These are phyloP conservation scores for Amphipyra berbera DNA, from an alignment of 2,888 invertebrate genomes.

Conservation along the genomic window DNA sequence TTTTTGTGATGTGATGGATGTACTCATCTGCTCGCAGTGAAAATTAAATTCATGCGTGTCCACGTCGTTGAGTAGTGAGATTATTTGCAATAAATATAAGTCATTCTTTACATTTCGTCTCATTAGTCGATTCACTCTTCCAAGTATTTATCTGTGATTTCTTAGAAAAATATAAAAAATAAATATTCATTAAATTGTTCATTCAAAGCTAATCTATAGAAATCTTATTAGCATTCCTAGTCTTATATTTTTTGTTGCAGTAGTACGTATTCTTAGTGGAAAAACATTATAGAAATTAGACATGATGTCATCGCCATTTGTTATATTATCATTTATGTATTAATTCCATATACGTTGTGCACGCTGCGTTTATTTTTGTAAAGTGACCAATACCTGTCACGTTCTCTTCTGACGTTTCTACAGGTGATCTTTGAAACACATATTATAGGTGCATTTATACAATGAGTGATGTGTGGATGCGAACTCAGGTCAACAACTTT, in stretches of 20 bases:
- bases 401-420: slow-evolving; percentile 18
- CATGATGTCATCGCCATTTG: slow-evolving; percentile 60
- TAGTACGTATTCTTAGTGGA: slow-evolving; percentile 38
- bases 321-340: slow-evolving; percentile 39
- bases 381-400: slow-evolving; percentile 27
- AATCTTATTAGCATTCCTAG: slow-evolving; percentile 40
- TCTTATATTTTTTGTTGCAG: slow-evolving; percentile 38
- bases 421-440: slow-evolving; percentile 33
- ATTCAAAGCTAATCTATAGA: slow-evolving; percentile 24
- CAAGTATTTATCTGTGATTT: slow-evolving; percentile 12
- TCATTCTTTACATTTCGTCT: slow-evolving; percentile 5
- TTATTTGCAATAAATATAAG: slow-evolving; percentile 14
- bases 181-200: not conserved
- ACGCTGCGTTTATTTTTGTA: slow-evolving; percentile 24
- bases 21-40: slow-evolving; percentile 25
- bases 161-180: slow-evolving; percentile 5
- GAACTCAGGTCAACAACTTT: slow-evolving; percentile 72
- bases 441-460: slow-evolving; percentile 36
- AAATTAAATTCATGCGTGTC: slow-evolving; percentile 17
- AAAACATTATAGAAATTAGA: slow-evolving; percentile 55
- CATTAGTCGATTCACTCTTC: slow-evolving; percentile 22
- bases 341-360: slow-evolving; percentile 34
- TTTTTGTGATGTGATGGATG: slow-evolving; percentile 33
- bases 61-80: slow-evolving; percentile 19
- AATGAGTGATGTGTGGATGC: slow-evolving; percentile 48